These are phyloP conservation scores for Tineola bisselliella DNA, from an alignment of 2,888 invertebrate genomes.

Conservation along the genomic window DNA sequence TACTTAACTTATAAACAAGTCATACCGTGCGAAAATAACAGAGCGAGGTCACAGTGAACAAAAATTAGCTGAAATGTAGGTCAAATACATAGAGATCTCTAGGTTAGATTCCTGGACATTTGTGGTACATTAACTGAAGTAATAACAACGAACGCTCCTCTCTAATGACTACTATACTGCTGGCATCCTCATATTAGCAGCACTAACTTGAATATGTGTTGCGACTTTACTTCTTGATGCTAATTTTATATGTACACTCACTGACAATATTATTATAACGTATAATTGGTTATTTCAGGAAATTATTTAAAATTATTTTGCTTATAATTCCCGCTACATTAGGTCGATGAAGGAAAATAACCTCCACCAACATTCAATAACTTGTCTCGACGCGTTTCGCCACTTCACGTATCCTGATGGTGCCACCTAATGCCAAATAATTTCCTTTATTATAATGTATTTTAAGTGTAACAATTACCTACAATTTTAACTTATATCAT, in stretches of 20 bases:
- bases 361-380: too few species aligned
- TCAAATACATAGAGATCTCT: not conserved
- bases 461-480: too few species aligned
- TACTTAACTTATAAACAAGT: not conserved
- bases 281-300: too few species aligned
- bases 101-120: slow-evolving; percentile 3
- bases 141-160: not conserved
- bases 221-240: not conserved
- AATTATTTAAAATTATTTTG: too few species aligned
- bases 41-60: not conserved
- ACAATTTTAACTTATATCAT: too few species aligned
- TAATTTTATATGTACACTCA: not conserved
- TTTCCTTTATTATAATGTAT: too few species aligned
- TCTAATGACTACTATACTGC: not conserved
- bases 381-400: too few species aligned
- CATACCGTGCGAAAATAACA: not conserved
- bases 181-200: not conserved
- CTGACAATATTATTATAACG: not conserved
- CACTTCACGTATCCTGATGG: too few species aligned
- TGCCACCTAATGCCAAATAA: too few species aligned
- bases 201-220: not conserved
- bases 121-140: not conserved
- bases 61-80: not conserved
- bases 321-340: too few species aligned
- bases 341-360: too few species aligned